These are phyloP conservation scores for Coelinius sp. DNA, from an alignment of 2,888 invertebrate species.

Conservation along the genomic window DNA sequence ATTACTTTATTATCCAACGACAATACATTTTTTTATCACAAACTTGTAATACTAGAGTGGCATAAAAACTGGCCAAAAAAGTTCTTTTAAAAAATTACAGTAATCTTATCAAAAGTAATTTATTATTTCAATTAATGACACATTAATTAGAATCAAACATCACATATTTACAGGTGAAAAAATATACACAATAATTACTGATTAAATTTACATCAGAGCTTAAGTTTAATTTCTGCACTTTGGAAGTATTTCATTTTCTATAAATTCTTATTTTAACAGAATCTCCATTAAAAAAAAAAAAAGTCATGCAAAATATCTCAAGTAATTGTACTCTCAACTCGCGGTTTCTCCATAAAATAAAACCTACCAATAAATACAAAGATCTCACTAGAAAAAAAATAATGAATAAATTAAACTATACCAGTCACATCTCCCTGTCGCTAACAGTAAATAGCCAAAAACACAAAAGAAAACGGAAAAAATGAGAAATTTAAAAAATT, in stretches of 20 bases:
- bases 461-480: background rate
- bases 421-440: background rate
- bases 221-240: conserved; percentile 49
- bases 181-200: conserved; percentile 51
- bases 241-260: conserved; percentile 49
- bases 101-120: conserved; percentile 34
- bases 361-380: conserved; percentile 10
- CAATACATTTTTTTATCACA: conserved; percentile 63
- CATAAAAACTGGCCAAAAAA: conserved; percentile 52
- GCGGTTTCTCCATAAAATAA: background rate
- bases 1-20: conserved; percentile 52
- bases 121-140: conserved; percentile 16
- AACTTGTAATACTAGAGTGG: conserved; percentile 59
- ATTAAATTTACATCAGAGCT: conserved; percentile 52
- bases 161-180: conserved; percentile 54
- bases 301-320: conserved; percentile 25
- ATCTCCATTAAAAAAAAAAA: background rate
- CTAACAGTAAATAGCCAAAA: conserved; percentile 1
- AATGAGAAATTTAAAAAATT: background rate
- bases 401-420: conserved; percentile 24
- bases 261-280: conserved; percentile 8
- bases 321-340: conserved; percentile 1
- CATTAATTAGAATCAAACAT: conserved; percentile 31
- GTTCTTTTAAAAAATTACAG: conserved; percentile 30
- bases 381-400: conserved; percentile 5